phyloP scores from a whole-genome alignment of 2,797 vertebrate genomes.

The Sphenopsis melanotis region DNA sequence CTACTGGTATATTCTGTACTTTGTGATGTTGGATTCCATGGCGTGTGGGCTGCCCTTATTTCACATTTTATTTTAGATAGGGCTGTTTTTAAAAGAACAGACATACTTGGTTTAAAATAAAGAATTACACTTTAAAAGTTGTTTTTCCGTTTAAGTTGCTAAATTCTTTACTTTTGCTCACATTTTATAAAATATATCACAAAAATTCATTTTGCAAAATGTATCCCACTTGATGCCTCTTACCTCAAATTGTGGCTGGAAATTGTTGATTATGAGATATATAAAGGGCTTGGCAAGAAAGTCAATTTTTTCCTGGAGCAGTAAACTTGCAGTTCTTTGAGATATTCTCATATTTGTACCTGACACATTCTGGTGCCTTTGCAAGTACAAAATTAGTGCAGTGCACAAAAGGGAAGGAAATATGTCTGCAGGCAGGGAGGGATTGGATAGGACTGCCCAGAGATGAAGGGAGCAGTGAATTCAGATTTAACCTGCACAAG shows the following conservation, averaged over 20 bases:
- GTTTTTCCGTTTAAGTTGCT: background rate
- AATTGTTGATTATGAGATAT: background rate
- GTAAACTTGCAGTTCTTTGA: background rate
- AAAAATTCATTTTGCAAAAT: background rate
- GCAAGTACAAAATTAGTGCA: background rate
- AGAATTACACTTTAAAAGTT: background rate
- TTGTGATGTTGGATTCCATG: background rate
- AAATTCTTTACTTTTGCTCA: background rate
- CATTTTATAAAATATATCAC: background rate
- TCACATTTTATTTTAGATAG: slow-evolving; percentile 27
- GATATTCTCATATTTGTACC: background rate
- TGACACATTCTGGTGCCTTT: background rate
- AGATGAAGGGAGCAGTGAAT: background rate
- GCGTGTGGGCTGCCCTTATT: slow-evolving; percentile 11
- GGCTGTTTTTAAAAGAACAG: background rate
- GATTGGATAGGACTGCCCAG: background rate
- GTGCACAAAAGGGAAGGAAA: background rate
- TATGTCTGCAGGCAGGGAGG: background rate
- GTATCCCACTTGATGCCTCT: background rate
- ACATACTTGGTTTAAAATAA: background rate
- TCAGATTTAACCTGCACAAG: background rate
- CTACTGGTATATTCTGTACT: slow-evolving; percentile 1
- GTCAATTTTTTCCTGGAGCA: background rate
- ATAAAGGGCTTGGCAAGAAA: background rate
- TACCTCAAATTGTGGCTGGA: background rate